Evolutionary conservation across 2,113 vertebrate species (phyloP).

Genomic region (Dolichallabes microphthalmus): DNA sequence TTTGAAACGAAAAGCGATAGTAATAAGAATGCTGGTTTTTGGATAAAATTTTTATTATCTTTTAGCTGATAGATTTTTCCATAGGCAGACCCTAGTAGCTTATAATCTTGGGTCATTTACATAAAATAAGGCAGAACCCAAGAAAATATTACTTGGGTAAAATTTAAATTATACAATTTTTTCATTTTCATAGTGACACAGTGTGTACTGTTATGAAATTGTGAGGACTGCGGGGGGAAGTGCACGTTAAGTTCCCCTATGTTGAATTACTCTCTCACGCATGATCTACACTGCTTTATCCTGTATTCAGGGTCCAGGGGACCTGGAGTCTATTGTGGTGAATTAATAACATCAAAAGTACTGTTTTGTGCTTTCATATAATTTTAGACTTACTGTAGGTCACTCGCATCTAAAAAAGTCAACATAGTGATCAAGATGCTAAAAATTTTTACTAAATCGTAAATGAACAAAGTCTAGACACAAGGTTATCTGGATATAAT

Average conservation of each 20-base stretch:
- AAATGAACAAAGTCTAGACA: background rate
- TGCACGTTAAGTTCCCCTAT: no score
- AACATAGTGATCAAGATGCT: background rate
- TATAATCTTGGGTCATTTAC: background rate
- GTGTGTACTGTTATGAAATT: no score
- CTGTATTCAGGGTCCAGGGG: no score
- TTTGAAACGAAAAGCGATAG: background rate
- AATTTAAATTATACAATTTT: background rate
- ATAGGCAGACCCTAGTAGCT: background rate
- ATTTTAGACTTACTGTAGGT: no score
- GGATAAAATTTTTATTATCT: background rate
- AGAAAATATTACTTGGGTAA: background rate
- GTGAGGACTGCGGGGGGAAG: no score
- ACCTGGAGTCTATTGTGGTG: no score
- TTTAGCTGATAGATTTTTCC: background rate
- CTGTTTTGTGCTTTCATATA: no score
- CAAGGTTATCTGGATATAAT: background rate
- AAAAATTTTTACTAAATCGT: background rate
- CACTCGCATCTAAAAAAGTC: background rate
- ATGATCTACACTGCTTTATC: no score
- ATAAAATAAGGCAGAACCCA: background rate
- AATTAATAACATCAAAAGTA: no score
- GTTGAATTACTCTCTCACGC: no score
- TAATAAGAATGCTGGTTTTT: background rate
- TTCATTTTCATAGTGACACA: no score